Percentiles rank a stretch among this genome's conserved stretches.
phyloP scores from a whole-genome alignment of 1,140 invertebrate genomes.

The honey bee (Apis mellifera) region DNA sequence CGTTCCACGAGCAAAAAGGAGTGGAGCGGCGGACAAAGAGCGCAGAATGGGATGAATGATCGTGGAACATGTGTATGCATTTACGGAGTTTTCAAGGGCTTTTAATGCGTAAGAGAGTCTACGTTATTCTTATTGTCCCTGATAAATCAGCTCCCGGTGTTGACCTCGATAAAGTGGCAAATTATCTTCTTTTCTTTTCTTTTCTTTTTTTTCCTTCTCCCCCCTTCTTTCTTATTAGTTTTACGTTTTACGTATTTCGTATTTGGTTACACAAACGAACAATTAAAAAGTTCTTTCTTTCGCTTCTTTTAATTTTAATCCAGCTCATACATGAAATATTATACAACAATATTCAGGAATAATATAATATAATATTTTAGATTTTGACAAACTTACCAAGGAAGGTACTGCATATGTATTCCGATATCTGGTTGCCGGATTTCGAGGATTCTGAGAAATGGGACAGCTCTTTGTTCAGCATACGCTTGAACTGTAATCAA shows the following conservation, averaged over 20 bases:
- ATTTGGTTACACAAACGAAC: background rate
- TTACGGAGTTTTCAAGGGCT: slow-evolving; percentile 54
- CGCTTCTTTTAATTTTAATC: no score
- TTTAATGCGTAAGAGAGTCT: slow-evolving; percentile 56
- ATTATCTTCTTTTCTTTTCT: background rate
- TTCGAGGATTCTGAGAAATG: slow-evolving; percentile 99
- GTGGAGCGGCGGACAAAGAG: slow-evolving; percentile 29
- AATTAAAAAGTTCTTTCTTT: no score
- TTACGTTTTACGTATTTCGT: background rate
- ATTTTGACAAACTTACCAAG: slow-evolving; percentile 89
- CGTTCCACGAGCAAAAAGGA: slow-evolving; percentile 4
- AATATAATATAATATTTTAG: no score
- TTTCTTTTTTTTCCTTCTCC: rapidly evolving
- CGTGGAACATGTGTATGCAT: slow-evolving; percentile 16
- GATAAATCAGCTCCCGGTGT: slow-evolving; percentile 44
- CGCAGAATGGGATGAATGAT: slow-evolving; percentile 41
- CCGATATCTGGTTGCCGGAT: slow-evolving; percentile 99
- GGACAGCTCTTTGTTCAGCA: slow-evolving; percentile 99
- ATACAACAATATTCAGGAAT: no score
- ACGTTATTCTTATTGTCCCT: slow-evolving; percentile 49
- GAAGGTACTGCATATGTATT: slow-evolving; percentile 99
- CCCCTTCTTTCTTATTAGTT: background rate
- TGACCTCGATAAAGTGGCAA: slow-evolving; percentile 43
- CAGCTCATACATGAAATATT: no score
- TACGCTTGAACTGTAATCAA: slow-evolving; percentile 97